Base-by-base conservation (phyloP, 2,113 vertebrate genomes). In the Trematomus loennbergii region DNA sequence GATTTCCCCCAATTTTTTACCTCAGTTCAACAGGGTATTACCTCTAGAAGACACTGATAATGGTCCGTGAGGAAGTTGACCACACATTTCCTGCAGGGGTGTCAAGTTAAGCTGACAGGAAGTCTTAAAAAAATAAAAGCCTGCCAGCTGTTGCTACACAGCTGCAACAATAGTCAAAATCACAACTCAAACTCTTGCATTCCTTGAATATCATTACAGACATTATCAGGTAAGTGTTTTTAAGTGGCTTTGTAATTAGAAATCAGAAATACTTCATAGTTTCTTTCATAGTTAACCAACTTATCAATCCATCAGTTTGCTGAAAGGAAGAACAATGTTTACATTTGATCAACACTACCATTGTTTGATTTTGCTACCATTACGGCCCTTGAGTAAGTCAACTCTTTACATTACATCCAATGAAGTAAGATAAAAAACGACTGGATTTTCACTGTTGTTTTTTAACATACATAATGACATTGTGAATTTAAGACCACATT, bases 41-140 rank as follows among this genome's bases (percentile, higher is more conserved):
- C 63, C 45, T 70, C 57, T 66, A 45, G 68, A 68, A 86, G 22
- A 78, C 49, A 55, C 36, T 5, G 5, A 9, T 33, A 68, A 60
- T 46, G 10, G 57, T 72, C 25, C 7, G 64, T 18, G 40, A 40
- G 72, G 78, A 81, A 77, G 70, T n/a, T 58, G 46, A 84, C 67
- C 53, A 79, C 43, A 75, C 62, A 68, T 84, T 91, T 91, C 82
- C 80, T 89, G 72, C 65, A n/a, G 73, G 36, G 53, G 13, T 71
- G 75, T 75, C 66, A 82, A 66, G 29, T 81, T 29, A 40, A 6
- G 58, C 65, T 57, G 52, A 81, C 65, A 88, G 52, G 74, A 82
- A 58, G 72, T 75, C 49, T 45, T 83, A 74, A 58, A 50, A 29
- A 49, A 9, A 46, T 50, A 46, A 70, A 63, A 48, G 40, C 54